Evolutionary conservation across 2,888 invertebrate species (phyloP).

Genomic region (Leucophenga montana): DNA sequence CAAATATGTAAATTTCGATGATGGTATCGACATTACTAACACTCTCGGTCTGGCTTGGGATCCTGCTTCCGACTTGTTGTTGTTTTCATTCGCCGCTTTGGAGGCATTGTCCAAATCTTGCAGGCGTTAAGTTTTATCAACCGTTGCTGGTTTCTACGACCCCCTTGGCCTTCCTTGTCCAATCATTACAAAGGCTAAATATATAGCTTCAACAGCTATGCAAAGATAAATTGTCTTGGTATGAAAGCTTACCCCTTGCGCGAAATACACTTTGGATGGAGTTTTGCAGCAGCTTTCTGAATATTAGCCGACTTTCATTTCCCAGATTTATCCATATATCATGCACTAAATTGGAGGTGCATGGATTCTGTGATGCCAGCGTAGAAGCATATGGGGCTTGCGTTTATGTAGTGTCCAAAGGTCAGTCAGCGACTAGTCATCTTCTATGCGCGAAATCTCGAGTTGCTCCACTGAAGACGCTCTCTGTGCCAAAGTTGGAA

Average conservation of each 20-base stretch:
- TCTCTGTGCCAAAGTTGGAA: background rate
- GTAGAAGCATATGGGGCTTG: background rate
- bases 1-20: background rate
- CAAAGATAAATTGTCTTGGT: conserved; percentile 38
- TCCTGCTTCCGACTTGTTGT: background rate
- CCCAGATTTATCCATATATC: background rate
- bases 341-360: no score
- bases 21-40: background rate
- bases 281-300: no score
- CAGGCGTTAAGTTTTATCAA: conserved; percentile 34
- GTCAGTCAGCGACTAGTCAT: no score
- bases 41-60: background rate
- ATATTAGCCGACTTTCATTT: no score
- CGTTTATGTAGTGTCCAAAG: background rate
- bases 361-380: conserved; percentile 5
- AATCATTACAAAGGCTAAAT: conserved; percentile 8
- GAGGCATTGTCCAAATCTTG: conserved; percentile 30
- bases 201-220: conserved; percentile 28
- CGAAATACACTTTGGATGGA: no score
- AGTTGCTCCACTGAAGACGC: conserved; percentile 12
- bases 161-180: conserved; percentile 78
- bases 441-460: background rate
- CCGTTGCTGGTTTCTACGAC: conserved; percentile 37
- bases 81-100: background rate
- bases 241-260: conserved; percentile 40